phyloP scores from a whole-genome alignment of 2,888 invertebrate genomes.

The Leuctra nigra region DNA sequence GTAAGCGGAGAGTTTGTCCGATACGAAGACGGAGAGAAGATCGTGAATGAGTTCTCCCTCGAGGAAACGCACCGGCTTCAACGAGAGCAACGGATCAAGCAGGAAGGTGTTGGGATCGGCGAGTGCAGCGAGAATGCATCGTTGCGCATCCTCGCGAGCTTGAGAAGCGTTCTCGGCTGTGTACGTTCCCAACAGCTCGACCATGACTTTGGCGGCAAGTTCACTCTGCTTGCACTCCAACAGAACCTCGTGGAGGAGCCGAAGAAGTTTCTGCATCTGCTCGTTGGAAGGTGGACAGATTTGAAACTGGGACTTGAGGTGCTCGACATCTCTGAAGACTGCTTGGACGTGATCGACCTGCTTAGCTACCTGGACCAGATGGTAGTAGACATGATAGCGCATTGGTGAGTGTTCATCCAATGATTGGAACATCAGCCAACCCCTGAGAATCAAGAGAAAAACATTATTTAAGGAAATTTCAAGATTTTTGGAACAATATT shows the following conservation, averaged over 20 bases:
- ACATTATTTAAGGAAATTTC: too few species aligned
- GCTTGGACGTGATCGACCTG: constrained; percentile 79
- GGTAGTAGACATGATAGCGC: constrained; percentile 89
- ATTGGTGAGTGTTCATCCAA: constrained; percentile 75
- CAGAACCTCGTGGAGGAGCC: constrained; percentile 82
- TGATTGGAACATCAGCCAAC: constrained; percentile 90
- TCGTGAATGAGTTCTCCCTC: constrained; percentile 95
- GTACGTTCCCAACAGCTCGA: constrained; percentile 92
- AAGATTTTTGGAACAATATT: too few species aligned
- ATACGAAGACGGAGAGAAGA: constrained; percentile 88
- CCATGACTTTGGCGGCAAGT: constrained; percentile 92
- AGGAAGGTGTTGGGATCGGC: constrained; percentile 94
- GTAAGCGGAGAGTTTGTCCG: constrained; percentile 89
- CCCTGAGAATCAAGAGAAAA: constrained; percentile 42
- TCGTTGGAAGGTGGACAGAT: constrained; percentile 76
- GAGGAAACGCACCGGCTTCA: constrained; percentile 91
- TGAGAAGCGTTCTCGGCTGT: constrained; percentile 95
- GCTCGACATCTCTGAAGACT: constrained; percentile 78
- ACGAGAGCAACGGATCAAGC: constrained; percentile 84
- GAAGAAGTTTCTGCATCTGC: constrained; percentile 85
- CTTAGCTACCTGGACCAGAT: constrained; percentile 82
- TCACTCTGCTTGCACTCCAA: constrained; percentile 85
- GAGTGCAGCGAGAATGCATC: constrained; percentile 91
- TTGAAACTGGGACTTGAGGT: constrained; percentile 72
- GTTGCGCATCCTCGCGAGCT: constrained; percentile 93